These are phyloP conservation scores for Pammene fasciana DNA, from an alignment of 2,888 invertebrate species.

Conservation along the genomic window DNA sequence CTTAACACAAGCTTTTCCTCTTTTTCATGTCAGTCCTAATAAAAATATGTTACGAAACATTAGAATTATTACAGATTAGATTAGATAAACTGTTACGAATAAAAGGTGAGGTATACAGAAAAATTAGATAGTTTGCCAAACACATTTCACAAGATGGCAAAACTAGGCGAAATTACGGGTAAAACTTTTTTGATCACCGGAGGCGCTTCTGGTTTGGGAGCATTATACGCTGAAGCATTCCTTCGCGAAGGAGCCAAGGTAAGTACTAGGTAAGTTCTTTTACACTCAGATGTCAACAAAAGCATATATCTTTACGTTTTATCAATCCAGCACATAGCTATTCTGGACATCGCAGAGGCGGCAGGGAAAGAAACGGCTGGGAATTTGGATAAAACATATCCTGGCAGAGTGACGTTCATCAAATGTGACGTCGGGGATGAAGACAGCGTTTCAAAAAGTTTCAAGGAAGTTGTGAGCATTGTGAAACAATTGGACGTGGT, in stretches of 20 bases:
- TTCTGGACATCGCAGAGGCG: background rate
- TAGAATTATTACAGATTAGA: background rate
- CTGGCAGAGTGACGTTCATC: slow-evolving; percentile 22
- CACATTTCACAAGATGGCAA: background rate
- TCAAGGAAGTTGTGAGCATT: slow-evolving; percentile 30
- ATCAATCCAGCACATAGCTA: too few relatives aligned
- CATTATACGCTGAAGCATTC: background rate
- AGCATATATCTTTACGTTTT: too few relatives aligned
- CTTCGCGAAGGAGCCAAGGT: background rate
- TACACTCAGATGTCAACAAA: too few relatives aligned
- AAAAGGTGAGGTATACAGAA: background rate
- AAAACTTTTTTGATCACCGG: background rate
- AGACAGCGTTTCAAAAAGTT: slow-evolving; percentile 15
- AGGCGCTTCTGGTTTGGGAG: background rate
- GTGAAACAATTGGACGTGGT: slow-evolving; percentile 58
- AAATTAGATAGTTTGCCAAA: background rate
- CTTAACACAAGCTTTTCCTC: too few relatives aligned
- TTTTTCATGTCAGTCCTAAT: too few relatives aligned
- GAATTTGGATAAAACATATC: slow-evolving; percentile 20
- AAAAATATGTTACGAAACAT: too few relatives aligned
- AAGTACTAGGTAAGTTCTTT: background rate
- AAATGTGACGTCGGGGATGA: slow-evolving; percentile 35
- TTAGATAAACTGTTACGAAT: background rate
- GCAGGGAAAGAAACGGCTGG: slow-evolving; percentile 22
- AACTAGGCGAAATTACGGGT: background rate